phyloP scores from a whole-genome alignment of 1,140 invertebrate species.

The Penaeus chinensis region DNA sequence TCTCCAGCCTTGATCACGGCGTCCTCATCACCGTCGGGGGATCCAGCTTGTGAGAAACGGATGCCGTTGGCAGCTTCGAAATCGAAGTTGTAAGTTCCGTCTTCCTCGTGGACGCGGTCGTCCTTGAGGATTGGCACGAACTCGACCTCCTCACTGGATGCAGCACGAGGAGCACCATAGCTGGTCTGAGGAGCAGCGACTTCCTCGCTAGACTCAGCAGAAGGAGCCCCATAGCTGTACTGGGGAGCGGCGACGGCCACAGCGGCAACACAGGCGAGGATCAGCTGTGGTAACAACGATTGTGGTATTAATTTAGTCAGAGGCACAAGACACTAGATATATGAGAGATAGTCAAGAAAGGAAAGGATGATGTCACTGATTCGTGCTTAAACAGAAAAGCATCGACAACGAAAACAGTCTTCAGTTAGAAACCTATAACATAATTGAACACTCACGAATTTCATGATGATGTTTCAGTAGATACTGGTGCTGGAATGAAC shows the following conservation, averaged over 20 bases:
- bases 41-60: slow-evolving; percentile 4
- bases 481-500: no score
- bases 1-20: slow-evolving; percentile 19
- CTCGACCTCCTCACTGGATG: slow-evolving; percentile 5
- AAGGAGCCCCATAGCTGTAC: not conserved
- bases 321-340: no score
- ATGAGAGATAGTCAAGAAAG: no score
- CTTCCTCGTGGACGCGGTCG: slow-evolving; percentile 25
- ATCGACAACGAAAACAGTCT: no score
- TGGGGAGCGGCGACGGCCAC: slow-evolving; percentile 20
- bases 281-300: not conserved
- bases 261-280: not conserved
- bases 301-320: no score
- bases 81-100: slow-evolving; percentile 11
- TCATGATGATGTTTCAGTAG: no score
- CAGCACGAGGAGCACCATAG: not conserved
- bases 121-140: slow-evolving; percentile 26
- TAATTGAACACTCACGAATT: no score
- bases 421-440: no score
- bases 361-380: no score
- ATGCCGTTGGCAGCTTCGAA: slow-evolving; percentile 26
- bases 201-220: no score
- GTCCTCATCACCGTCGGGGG: not conserved
- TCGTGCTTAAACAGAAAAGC: no score
- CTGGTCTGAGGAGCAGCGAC: not conserved